Evolutionary conservation across 2,113 vertebrate species (phyloP).

Genomic region (Phrynosoma platyrhinos): DNA sequence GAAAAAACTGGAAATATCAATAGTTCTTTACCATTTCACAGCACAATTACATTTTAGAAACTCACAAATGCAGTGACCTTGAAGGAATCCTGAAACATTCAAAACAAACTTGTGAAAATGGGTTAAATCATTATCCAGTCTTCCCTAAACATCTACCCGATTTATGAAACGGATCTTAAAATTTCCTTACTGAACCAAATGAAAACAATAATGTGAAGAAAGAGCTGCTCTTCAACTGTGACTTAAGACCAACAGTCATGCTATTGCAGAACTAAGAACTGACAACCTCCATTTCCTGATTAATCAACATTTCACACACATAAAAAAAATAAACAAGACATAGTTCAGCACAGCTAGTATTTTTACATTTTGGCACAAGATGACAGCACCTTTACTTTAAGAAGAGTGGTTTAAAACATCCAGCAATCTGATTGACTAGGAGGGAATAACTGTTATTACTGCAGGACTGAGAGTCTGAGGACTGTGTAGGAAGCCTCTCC

Average conservation of each 20-base stretch:
- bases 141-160: not conserved
- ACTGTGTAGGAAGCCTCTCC: not conserved
- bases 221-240: conserved; percentile 45
- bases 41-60: conserved; percentile 1
- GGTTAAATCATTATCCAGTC: not conserved
- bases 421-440: conserved; percentile 52
- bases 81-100: not conserved
- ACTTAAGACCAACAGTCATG: conserved; percentile 55
- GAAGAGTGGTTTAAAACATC: conserved; percentile 51
- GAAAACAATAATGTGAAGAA: conserved; percentile 49
- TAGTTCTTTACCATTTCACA: not conserved
- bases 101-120: not conserved
- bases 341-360: not conserved
- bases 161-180: conserved; percentile 47
- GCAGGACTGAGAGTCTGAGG: not conserved
- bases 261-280: conserved; percentile 45
- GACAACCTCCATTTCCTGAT: conserved; percentile 62
- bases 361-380: not conserved
- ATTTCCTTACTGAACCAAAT: conserved; percentile 55
- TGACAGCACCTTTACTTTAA: conserved; percentile 47
- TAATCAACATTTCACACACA: conserved; percentile 59
- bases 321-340: not conserved
- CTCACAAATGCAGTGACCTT: not conserved
- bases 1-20: accelerated
- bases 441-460: conserved; percentile 54